A percentile compares a stretch with the other conserved stretches of the same genome.
These are phyloP conservation scores for Anser cygnoides DNA, from an alignment of 2,113 vertebrate genomes.

Conservation along the genomic window DNA sequence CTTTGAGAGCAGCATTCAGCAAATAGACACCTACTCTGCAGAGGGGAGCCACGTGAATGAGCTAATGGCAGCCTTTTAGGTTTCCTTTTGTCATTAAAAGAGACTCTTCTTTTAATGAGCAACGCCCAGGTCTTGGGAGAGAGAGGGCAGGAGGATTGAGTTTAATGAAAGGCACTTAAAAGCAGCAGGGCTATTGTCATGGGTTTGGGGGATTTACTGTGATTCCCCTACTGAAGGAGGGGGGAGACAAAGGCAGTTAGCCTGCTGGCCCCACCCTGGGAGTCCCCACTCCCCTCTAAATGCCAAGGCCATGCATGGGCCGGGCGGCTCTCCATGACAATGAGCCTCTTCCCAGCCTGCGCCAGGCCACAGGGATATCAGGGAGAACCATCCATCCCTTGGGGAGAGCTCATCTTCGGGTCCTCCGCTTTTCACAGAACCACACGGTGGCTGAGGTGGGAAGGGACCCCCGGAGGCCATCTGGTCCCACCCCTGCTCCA, in stretches of 20 bases:
- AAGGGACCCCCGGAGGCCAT: background rate
- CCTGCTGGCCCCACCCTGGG: conserved; percentile 14
- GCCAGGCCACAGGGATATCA: background rate
- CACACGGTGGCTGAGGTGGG: background rate
- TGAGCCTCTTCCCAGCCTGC: background rate
- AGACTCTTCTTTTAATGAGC: background rate
- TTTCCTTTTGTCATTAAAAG: conserved; percentile 59
- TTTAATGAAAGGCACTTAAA: conserved; percentile 50
- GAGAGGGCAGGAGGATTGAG: background rate
- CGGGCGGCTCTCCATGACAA: conserved; percentile 54
- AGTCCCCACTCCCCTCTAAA: background rate
- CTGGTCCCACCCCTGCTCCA: background rate
- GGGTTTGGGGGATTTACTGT: conserved; percentile 33
- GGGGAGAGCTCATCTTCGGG: background rate
- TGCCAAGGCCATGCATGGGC: conserved; percentile 41
- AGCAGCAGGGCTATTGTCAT: conserved; percentile 57
- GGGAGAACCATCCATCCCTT: background rate
- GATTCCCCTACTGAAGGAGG: background rate
- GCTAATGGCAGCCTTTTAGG: conserved; percentile 37
- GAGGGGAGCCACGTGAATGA: background rate
- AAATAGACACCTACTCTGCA: conserved; percentile 50
- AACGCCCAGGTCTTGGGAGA: conserved; percentile 8
- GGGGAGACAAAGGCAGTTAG: conserved; percentile 49
- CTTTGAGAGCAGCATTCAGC: conserved; percentile 20
- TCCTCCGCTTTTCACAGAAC: background rate